Base-by-base conservation (phyloP, 2,797 vertebrate species). In the Sciurus carolinensis region DNA sequence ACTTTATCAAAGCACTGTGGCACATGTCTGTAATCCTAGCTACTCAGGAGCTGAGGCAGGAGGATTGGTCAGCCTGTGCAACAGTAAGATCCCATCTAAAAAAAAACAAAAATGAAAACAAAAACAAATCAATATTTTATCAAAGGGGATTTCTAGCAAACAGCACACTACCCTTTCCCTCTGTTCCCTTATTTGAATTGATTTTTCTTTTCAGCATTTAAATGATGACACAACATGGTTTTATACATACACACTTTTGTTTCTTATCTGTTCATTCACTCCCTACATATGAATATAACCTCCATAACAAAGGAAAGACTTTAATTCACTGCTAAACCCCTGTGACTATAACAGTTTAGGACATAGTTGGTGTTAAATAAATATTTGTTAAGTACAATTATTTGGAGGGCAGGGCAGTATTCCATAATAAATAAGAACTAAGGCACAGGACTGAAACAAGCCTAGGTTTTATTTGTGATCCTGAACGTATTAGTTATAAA, bases 131-230 rank as follows among this genome's bases (percentile, higher is more conserved):
- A 2, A 22, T 64, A 24, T 30, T 84, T 75, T 44, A 75, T 94
- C n/a, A 62, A 42, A 84, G n/a, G 8, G 18, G 22, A 2, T 28
- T 90, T 95, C 36, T 22, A 84, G 3, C 30, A 71, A 85, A 84
- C 3, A 76, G 52, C 30, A 50, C 52, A 76, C 9, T 52, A 2
- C 14, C 4, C 28, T 77, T 93, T 85, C 6, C 18, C 12, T 69
- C 24, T 59, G 2, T 92, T 71, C 39, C 22, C 13, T 90, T 82
- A 57, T 42, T 90, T 96, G 44, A 71, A n/a, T 87, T 73, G 64
- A n/a, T 33, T 59, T 87, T 75, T 87, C n/a, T 33, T 92, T 89
- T 90, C 57, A 92, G 59, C 17, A 59, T 76, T 90, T 96, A 80
- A 79, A 75, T 94, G 44, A 81, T 88, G 44, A 71, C 22, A 26